These are phyloP conservation scores for Abramis brama DNA, from an alignment of 2,113 vertebrate species.

Conservation along the genomic window DNA sequence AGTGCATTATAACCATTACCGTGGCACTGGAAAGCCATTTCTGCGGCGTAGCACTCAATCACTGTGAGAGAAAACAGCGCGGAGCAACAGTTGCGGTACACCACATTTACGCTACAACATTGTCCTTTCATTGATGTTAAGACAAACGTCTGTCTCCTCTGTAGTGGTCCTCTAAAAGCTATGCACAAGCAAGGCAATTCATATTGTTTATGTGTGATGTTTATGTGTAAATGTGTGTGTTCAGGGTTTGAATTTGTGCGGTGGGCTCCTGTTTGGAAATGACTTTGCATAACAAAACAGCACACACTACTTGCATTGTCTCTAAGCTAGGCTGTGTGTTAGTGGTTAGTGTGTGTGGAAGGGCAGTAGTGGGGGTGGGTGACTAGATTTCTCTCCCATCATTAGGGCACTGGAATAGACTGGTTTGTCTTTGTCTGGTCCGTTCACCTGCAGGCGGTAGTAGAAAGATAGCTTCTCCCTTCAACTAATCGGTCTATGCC, in stretches of 20 bases:
- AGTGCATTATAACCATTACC: constrained; percentile 30
- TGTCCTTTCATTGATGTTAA: constrained; percentile 12
- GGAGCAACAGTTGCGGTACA: constrained; percentile 29
- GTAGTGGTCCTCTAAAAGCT: background rate
- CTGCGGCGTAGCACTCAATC: constrained; percentile 51
- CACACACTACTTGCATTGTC: constrained; percentile 20
- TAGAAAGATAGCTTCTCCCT: constrained; percentile 17
- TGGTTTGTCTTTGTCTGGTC: constrained; percentile 42
- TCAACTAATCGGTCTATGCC: constrained; percentile 17
- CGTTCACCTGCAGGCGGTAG: constrained; percentile 25
- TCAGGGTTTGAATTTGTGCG: background rate
- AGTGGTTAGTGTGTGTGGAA: constrained; percentile 20
- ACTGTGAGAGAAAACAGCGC: constrained; percentile 44
- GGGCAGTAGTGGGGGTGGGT: constrained; percentile 5
- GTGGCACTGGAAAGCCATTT: constrained; percentile 44
- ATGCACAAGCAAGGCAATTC: background rate
- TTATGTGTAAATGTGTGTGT: background rate
- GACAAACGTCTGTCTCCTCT: background rate
- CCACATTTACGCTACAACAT: constrained; percentile 37
- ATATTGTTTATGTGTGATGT: constrained; percentile 5
- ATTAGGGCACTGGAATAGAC: constrained; percentile 43
- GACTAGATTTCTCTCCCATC: constrained; percentile 32
- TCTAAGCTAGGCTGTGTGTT: constrained; percentile 1
- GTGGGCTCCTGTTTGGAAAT: constrained; percentile 47
- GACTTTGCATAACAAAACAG: constrained; percentile 39